phyloP scores from a whole-genome alignment of 2,888 invertebrate genomes.

The Drosophila paranaensis region DNA sequence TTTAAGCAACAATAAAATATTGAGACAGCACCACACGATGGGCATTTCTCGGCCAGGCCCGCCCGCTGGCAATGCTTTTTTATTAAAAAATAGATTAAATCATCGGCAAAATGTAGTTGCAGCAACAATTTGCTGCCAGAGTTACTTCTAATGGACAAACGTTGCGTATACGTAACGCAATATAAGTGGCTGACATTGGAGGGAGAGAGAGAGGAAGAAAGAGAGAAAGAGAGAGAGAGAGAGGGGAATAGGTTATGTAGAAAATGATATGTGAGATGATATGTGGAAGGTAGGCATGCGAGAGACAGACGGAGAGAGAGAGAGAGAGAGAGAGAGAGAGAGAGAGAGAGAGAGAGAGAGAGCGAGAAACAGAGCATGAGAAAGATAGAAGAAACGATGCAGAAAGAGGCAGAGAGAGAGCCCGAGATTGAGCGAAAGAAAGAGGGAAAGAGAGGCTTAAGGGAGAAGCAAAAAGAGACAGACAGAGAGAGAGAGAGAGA shows the following conservation, averaged over 20 bases:
- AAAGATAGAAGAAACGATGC: background rate
- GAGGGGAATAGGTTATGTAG: background rate
- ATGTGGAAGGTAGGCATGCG: too few species aligned
- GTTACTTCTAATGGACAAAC: constrained; percentile 25
- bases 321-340: background rate
- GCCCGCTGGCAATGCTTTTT: constrained; percentile 3
- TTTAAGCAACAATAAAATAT: constrained; percentile 41
- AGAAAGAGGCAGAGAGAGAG: background rate
- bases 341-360: background rate
- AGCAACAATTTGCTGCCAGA: constrained; percentile 9
- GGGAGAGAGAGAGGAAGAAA: background rate
- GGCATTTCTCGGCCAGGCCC: background rate
- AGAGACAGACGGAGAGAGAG: background rate
- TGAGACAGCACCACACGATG: background rate
- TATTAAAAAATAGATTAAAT: constrained; percentile 68
- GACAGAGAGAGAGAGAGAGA: background rate
- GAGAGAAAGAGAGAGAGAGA: background rate
- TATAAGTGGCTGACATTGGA: too few species aligned
- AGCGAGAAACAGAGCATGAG: background rate
- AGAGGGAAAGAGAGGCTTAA: too few species aligned
- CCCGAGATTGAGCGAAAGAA: background rate
- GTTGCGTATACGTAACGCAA: constrained; percentile 40
- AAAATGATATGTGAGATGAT: too few species aligned
- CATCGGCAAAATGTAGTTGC: constrained; percentile 57
- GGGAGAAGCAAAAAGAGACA: background rate